Evolutionary conservation across 2,888 invertebrate species (phyloP).

Genomic region (Heliconius erato): DNA sequence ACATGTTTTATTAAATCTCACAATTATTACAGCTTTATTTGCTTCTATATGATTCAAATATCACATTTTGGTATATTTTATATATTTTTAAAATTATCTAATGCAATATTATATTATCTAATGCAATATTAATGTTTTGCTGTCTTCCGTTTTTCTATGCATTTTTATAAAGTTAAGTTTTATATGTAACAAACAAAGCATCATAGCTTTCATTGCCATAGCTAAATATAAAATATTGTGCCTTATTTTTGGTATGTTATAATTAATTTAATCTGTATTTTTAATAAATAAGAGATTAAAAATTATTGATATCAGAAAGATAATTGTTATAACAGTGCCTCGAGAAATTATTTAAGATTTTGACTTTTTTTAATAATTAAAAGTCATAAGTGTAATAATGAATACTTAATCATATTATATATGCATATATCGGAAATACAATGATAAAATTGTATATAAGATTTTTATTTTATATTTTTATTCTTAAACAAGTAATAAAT

Average conservation of each 20-base stretch:
- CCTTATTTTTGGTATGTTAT: background rate
- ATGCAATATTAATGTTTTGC: background rate
- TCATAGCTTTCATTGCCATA: background rate
- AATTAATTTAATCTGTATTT: background rate
- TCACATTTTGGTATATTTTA: background rate
- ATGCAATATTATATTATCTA: background rate
- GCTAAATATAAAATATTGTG: background rate
- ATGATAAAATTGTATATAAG: background rate
- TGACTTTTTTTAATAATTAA: too few species aligned
- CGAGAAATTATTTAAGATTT: background rate
- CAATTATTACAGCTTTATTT: background rate
- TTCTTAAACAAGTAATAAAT: background rate
- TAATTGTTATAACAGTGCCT: background rate
- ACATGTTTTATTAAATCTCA: background rate
- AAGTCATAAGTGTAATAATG: too few species aligned
- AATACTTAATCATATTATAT: background rate
- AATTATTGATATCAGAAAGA: background rate
- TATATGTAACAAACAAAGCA: background rate
- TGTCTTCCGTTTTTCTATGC: background rate
- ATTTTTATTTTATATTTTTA: background rate
- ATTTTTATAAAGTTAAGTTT: background rate
- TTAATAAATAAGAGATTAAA: background rate
- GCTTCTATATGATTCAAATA: too few species aligned
- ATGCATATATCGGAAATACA: background rate
- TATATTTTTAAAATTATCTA: background rate